Conservation (phyloP, 2,797 vertebrate species). For the Gymnopithys bicolor region DNA sequence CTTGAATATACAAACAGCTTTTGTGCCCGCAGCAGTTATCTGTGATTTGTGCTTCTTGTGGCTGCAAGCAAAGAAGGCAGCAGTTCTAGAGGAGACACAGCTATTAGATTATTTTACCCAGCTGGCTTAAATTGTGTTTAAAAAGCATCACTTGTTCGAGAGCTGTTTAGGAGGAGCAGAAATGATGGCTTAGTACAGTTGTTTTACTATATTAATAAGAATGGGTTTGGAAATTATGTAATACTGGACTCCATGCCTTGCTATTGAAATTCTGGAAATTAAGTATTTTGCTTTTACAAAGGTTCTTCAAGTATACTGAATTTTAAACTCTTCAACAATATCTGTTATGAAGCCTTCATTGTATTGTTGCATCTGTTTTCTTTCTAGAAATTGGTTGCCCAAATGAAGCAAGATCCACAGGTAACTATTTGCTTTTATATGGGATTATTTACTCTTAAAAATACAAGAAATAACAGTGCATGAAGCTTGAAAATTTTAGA, state of each 20-base stretch:
- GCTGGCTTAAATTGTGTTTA: conserved; percentile 41
- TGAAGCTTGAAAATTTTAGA: not conserved
- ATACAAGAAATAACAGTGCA: not conserved
- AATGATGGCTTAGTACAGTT: not conserved
- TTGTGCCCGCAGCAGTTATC: conserved; percentile 14
- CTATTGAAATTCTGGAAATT: not conserved
- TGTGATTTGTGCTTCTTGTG: conserved; percentile 34
- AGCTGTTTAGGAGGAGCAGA: not conserved
- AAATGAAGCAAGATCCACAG: conserved; percentile 99
- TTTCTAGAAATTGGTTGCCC: conserved; percentile 95
- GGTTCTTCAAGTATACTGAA: not conserved
- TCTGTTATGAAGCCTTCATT: not conserved
- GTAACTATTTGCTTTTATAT: conserved; percentile 77
- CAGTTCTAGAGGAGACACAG: conserved; percentile 20
- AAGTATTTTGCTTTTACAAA: not conserved
- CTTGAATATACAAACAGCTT: conserved; percentile 33
- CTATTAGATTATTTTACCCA: conserved; percentile 28
- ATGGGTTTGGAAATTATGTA: not conserved
- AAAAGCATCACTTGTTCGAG: not conserved
- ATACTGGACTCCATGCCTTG: not conserved
- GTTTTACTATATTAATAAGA: not conserved
- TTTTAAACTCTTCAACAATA: not conserved
- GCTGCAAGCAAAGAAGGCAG: conserved; percentile 21
- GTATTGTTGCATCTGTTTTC: conserved; percentile 60
- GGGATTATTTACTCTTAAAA: conserved; percentile 16